Evolutionary conservation across 2,113 vertebrate species (phyloP), one percentile per base, ranked within the genome.

Genomic region (Girardinichthys multiradiatus): DNA sequence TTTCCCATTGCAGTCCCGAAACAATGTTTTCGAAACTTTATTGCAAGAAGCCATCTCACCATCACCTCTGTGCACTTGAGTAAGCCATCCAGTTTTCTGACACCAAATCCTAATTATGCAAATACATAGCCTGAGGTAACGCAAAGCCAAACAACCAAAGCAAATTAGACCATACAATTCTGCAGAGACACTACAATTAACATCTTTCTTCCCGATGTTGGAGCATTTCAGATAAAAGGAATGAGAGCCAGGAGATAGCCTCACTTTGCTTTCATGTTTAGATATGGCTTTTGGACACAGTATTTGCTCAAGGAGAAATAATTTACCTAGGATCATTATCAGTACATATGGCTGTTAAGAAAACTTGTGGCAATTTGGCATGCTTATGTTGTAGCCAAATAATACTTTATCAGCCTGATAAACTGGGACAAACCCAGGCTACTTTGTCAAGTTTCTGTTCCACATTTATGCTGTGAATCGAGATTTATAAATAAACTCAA

Each of bases 71-170:
- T 85, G 85, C 73, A 69, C 80, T 83, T 69, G 72, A 68, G 78
- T 79, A 57, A 6, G 79, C 31, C 76, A 84, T 74, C 68, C 82
- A 80, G 71, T 51, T 76, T 77, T 83, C 81, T 65, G 81, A 78
- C 86, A 87, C 72, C 69, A 86, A 90, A 91, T 81, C 68, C 81
- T 93, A 87, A 89, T 94, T 93, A 94, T 93, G 91, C 92, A 93
- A 94, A 94, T 92, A 69, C 28, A 51, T 86, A 71, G 92, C 94
- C 92, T 75, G 79, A 89, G 93, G 94, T 92, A 81, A 91, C 69
- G 84, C 85, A 82, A 87, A 87, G 80, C 90, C 84, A 93, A 92
- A 90, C 84, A 90, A 82, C 85, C 86, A 80, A 28, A 75, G 81
- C 81, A 89, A 91, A 94, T 92, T 72, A 90, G 88, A 91, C 62